Evolutionary conservation across 92 coral and sea anemone genomes (phyloP).

Genomic region (Blastomussa wellsi): DNA sequence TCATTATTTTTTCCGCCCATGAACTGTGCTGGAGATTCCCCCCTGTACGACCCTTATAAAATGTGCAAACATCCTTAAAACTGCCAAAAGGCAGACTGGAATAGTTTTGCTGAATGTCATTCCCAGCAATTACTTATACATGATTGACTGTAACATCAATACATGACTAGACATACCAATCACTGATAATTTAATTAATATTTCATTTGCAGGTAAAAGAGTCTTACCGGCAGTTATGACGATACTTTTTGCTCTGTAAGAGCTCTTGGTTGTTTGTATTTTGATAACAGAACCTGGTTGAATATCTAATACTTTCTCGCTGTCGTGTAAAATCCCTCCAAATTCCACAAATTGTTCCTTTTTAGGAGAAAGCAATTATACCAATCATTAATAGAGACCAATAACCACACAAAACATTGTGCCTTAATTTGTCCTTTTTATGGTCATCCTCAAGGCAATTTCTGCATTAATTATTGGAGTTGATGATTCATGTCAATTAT

Average conservation of each 20-base stretch:
- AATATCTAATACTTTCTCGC: slow-evolving; percentile 82
- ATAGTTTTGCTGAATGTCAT: no score
- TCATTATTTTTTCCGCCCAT: no score
- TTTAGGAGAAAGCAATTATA: background rate
- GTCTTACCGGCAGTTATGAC: slow-evolving; percentile 76
- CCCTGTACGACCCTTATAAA: no score
- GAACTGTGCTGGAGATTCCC: no score
- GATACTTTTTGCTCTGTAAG: slow-evolving; percentile 67
- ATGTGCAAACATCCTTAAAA: no score
- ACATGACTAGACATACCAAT: background rate
- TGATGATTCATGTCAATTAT: no score
- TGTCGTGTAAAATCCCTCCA: slow-evolving; percentile 85
- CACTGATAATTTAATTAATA: no score
- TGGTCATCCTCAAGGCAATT: no score
- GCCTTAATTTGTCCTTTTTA: background rate
- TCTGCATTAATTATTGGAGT: no score
- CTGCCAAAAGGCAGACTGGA: no score
- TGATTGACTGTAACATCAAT: no score
- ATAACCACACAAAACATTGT: background rate
- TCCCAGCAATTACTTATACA: no score
- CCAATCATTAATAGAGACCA: background rate
- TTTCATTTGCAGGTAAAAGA: background rate
- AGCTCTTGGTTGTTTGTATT: slow-evolving; percentile 68
- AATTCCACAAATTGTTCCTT: slow-evolving; percentile 87
- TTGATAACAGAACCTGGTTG: slow-evolving; percentile 73